Percentiles rank a stretch among this genome's conserved stretches.
These are phyloP conservation scores for Chrysochloris asiatica DNA, from an alignment of 2,113 vertebrate genomes.

Conservation along the genomic window DNA sequence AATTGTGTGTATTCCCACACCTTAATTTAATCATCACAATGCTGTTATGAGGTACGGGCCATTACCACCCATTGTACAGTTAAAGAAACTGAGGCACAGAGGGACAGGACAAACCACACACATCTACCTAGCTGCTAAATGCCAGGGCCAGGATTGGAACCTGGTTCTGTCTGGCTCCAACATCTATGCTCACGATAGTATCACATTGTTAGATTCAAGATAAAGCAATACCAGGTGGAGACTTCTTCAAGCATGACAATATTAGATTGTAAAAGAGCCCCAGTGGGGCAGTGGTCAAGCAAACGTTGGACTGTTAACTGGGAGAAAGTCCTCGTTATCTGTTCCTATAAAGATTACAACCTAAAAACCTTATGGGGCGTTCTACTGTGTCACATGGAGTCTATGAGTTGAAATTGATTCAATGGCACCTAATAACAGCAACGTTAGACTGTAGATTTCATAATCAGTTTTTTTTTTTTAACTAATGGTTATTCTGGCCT, in stretches of 20 bases:
- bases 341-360: background rate
- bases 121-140: background rate
- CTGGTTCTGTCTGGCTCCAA: background rate
- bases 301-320: background rate
- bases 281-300: background rate
- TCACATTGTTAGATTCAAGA: background rate
- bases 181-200: background rate
- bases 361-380: background rate
- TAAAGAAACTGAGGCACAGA: background rate
- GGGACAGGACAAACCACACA: background rate
- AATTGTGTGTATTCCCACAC: fast-evolving
- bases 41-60: background rate
- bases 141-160: background rate
- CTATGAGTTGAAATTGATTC: background rate
- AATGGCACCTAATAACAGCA: background rate
- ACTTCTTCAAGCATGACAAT: background rate
- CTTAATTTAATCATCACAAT: background rate
- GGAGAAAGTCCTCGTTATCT: background rate
- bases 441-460: background rate
- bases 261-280: background rate
- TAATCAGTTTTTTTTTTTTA: background rate
- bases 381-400: background rate
- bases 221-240: background rate
- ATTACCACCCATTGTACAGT: background rate
- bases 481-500: background rate